Conservation (phyloP, 2,797 vertebrate species). For the Mus spretus region DNA sequence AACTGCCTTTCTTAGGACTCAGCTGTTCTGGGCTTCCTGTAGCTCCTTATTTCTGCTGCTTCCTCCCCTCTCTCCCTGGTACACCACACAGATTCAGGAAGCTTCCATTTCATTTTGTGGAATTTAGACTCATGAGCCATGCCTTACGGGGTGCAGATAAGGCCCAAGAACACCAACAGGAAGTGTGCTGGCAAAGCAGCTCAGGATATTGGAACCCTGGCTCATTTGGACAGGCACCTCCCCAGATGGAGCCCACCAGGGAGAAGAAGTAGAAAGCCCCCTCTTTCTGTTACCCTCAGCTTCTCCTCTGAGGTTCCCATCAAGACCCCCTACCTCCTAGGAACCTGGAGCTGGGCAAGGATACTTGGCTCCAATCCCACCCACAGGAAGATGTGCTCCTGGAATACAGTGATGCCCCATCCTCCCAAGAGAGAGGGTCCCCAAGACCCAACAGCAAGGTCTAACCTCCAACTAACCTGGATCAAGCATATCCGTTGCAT, state of each 20-base stretch:
- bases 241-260: background rate
- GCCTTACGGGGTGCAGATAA: background rate
- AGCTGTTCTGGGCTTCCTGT: background rate
- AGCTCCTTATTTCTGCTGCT: background rate
- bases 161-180: background rate
- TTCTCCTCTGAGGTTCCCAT: background rate
- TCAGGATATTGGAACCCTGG: background rate
- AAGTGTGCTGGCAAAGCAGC: background rate
- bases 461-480: constrained; percentile 90
- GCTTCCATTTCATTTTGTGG: background rate
- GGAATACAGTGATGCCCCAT: background rate
- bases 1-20: background rate
- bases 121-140: background rate
- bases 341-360: background rate
- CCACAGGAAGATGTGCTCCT: background rate
- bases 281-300: background rate
- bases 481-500: constrained; percentile 92
- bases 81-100: background rate
- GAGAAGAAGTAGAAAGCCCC: background rate
- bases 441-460: background rate
- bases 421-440: background rate
- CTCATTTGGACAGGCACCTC: background rate
- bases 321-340: background rate
- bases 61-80: background rate
- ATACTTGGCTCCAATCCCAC: background rate